These are phyloP conservation scores for Salminus brasiliensis DNA, from an alignment of 2,113 vertebrate genomes.

Conservation along the genomic window DNA sequence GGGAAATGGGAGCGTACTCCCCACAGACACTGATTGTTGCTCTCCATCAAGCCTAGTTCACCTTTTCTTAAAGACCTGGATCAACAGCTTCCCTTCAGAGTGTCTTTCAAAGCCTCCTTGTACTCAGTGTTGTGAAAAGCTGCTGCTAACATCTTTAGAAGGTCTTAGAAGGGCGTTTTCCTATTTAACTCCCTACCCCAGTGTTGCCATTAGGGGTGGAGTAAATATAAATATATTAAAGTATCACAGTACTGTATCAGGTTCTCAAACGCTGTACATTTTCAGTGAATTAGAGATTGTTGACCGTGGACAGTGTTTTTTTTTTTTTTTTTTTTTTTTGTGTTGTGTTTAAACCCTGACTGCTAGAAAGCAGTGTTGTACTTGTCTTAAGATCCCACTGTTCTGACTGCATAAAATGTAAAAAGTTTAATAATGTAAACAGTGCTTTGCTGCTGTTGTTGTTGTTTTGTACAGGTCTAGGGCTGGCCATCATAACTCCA, in stretches of 20 bases:
- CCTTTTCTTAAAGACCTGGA: background rate
- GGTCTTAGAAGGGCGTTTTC: background rate
- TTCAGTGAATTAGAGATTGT: too few species aligned
- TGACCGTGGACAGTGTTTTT: too few species aligned
- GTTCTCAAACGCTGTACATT: too few species aligned
- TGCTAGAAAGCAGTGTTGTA: too few species aligned
- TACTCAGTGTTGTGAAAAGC: background rate
- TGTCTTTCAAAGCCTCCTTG: background rate
- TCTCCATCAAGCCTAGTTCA: background rate
- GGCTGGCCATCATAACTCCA: too few species aligned
- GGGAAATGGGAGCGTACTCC: constrained; percentile 1
- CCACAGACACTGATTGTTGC: background rate
- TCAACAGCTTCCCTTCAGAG: background rate
- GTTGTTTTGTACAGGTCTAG: background rate
- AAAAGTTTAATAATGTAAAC: background rate
- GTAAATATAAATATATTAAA: too few species aligned
- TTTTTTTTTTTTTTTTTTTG: too few species aligned
- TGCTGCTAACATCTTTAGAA: background rate
- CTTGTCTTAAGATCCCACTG: too few species aligned
- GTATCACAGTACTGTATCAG: too few species aligned
- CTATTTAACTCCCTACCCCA: background rate
- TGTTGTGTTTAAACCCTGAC: too few species aligned
- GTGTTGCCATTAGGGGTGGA: too few species aligned
- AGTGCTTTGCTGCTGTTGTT: background rate
- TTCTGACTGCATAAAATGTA: too few species aligned